These are phyloP conservation scores for Lycopodina hypogea DNA, from an alignment of 37 sponge, comb jelly and placozoan species.

Conservation along the genomic window DNA sequence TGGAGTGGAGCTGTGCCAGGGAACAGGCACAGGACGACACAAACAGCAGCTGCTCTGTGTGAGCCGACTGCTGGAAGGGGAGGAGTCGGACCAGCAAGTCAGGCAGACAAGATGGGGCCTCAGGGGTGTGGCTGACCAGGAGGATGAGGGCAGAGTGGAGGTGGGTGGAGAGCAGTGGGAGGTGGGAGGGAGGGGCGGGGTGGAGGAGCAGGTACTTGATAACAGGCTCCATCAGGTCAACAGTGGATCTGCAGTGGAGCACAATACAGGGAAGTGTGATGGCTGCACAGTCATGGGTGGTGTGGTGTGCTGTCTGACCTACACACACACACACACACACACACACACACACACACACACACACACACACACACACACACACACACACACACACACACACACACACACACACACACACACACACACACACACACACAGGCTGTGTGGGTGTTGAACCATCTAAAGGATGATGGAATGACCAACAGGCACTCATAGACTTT, in stretches of 20 bases:
- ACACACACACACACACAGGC: neutral
- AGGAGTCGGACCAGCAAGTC: conserved; percentile 3
- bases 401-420: conserved; percentile 3
- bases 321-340: no score
- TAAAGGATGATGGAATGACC: no score
- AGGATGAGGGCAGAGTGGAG: conserved; percentile 23
- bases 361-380: no score
- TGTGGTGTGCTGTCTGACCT: no score
- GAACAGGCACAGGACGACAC: neutral
- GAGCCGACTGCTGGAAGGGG: conserved; percentile 2
- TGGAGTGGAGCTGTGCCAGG: neutral
- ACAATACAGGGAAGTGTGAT: neutral
- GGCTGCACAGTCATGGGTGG: no score
- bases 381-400: neutral
- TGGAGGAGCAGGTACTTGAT: conserved; percentile 35
- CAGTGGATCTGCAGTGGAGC: neutral
- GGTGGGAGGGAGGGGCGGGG: conserved; percentile 14
- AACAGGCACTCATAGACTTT: no score
- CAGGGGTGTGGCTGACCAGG: neutral
- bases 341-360: no score
- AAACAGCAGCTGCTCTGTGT: neutral
- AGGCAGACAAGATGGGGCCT: neutral
- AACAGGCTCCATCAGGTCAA: conserved; percentile 22
- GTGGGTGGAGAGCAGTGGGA: neutral
- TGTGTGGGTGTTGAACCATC: no score